phyloP scores from a whole-genome alignment of 2,888 invertebrate genomes.

The Apamea crenata region DNA sequence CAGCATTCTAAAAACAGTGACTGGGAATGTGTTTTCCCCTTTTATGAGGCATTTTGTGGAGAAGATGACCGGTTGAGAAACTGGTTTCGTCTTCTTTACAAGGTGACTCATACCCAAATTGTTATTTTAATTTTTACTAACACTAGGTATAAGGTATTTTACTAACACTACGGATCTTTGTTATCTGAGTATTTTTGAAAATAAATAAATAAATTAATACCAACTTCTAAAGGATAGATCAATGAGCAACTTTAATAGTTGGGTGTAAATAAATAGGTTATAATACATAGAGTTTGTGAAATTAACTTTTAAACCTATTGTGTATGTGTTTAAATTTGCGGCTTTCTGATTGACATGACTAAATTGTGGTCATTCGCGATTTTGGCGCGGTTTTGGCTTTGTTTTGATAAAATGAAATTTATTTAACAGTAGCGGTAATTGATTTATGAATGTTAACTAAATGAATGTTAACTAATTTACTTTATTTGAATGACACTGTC shows the following conservation, averaged over 20 bases:
- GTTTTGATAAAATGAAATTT: neutral
- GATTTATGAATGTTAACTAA: neutral
- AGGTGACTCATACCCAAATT: no score
- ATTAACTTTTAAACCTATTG: neutral
- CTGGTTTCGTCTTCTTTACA: no score
- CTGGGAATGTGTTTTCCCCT: no score
- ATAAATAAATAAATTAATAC: no score
- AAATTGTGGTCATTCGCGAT: slow-evolving; percentile 21
- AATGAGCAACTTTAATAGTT: neutral
- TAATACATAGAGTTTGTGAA: neutral
- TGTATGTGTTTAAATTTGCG: slow-evolving; percentile 17
- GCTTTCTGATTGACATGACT: slow-evolving; percentile 28
- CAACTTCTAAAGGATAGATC: neutral
- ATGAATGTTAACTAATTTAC: neutral
- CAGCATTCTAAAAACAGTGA: no score
- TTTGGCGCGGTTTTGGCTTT: neutral
- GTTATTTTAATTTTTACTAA: no score
- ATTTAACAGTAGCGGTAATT: neutral
- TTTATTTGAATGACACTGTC: neutral
- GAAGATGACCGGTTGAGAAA: no score
- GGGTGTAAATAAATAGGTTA: neutral
- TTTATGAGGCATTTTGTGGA: no score
- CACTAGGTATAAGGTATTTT: no score
- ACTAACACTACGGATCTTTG: no score
- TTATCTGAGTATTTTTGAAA: no score